phyloP scores from a whole-genome alignment of 2,113 vertebrate species.

The Ia io region DNA sequence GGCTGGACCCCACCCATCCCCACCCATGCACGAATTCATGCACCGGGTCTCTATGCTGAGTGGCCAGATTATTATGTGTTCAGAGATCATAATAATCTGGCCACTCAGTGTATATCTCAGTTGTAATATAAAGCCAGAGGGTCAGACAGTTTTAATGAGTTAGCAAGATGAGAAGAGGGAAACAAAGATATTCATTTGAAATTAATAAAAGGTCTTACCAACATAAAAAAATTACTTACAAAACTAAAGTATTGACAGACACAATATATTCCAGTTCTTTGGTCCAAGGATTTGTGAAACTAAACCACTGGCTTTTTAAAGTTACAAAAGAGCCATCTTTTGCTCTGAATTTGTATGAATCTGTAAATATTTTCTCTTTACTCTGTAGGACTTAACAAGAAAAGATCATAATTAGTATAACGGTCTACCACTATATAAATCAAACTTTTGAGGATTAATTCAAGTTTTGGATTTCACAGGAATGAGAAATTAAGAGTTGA shows the following conservation, averaged over 20 bases:
- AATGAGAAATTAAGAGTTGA: not conserved
- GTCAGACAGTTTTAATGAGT: not conserved
- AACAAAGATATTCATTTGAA: not conserved
- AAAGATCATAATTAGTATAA: constrained; percentile 31
- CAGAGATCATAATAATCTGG: too few species aligned
- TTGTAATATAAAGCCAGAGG: not conserved
- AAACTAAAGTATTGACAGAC: constrained; percentile 95
- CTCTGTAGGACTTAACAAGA: constrained; percentile 91
- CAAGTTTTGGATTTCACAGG: not conserved
- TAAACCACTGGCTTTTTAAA: constrained; percentile 95
- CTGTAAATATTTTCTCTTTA: constrained; percentile 95
- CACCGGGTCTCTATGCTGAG: too few species aligned
- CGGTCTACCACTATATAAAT: not conserved
- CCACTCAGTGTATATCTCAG: not conserved
- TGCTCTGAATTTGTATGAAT: constrained; percentile 97
- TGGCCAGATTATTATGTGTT: too few species aligned
- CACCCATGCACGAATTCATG: too few species aligned
- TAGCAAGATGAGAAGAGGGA: not conserved
- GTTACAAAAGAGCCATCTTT: constrained; percentile 98
- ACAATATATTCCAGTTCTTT: constrained; percentile 99
- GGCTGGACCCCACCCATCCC: too few species aligned
- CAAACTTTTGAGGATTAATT: not conserved
- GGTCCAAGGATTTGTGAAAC: constrained; percentile 99
- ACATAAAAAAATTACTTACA: constrained; percentile 86
- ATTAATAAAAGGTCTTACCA: constrained; percentile 33